Evolutionary conservation across 2,113 vertebrate genomes (phyloP).

Genomic region (Hystrix cristata): DNA sequence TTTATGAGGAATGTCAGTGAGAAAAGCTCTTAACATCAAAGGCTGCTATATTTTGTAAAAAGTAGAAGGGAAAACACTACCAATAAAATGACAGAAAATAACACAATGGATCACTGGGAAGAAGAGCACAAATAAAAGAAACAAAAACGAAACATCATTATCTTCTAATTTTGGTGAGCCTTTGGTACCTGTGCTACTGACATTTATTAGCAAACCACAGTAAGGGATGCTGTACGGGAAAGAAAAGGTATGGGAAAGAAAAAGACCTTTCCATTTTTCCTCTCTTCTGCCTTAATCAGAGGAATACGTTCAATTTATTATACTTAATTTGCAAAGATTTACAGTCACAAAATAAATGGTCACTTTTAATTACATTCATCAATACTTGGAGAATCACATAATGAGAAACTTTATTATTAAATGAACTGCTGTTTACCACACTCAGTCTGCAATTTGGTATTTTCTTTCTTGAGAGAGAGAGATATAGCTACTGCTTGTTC

Average conservation of each 20-base stretch:
- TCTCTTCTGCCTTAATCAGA: slow-evolving; percentile 38
- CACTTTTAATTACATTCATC: slow-evolving; percentile 34
- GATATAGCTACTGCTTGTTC: slow-evolving; percentile 76
- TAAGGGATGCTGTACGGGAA: background rate
- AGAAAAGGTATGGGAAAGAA: background rate
- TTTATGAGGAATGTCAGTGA: background rate
- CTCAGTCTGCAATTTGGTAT: slow-evolving; percentile 25
- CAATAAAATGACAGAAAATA: slow-evolving; percentile 61
- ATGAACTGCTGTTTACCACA: slow-evolving; percentile 7
- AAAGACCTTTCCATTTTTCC: background rate
- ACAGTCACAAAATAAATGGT: slow-evolving; percentile 51
- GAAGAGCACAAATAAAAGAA: slow-evolving; percentile 40
- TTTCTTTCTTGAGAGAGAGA: slow-evolving; percentile 57
- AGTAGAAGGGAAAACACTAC: slow-evolving; percentile 17
- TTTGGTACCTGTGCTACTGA: background rate
- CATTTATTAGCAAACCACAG: slow-evolving; percentile 9
- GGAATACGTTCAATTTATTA: background rate
- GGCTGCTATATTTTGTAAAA: background rate
- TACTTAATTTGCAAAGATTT: slow-evolving; percentile 53
- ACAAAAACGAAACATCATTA: slow-evolving; percentile 20
- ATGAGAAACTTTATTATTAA: slow-evolving; percentile 53
- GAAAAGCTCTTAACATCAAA: slow-evolving; percentile 57
- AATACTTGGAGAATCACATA: slow-evolving; percentile 57
- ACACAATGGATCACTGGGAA: background rate
- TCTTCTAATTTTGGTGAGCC: slow-evolving; percentile 49